These are phyloP conservation scores for Empidonax alnorum DNA, from an alignment of 2,113 vertebrate genomes.

Conservation along the genomic window DNA sequence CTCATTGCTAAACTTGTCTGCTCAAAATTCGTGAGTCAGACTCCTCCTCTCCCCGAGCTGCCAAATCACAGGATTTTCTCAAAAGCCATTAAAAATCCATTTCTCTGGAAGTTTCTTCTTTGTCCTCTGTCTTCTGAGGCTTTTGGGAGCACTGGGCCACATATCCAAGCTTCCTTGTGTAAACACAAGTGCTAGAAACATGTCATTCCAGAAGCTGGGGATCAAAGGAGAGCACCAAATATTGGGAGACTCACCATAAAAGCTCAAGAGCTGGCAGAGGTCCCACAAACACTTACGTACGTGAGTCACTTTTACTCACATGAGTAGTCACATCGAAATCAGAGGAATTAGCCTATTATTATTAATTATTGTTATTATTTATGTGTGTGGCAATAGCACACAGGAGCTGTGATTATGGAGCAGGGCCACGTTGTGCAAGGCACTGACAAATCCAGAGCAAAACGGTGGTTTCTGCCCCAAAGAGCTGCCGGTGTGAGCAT, in stretches of 20 bases:
- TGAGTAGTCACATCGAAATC: constrained; percentile 64
- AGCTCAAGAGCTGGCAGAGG: constrained; percentile 26
- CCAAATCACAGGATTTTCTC: constrained; percentile 17
- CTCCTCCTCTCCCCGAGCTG: neutral
- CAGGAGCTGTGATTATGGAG: neutral
- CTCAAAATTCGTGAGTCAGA: constrained; percentile 33
- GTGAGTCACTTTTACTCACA: constrained; percentile 65
- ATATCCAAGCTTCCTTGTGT: constrained; percentile 32
- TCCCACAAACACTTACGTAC: neutral
- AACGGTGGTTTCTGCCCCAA: constrained; percentile 47
- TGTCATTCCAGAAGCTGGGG: constrained; percentile 41
- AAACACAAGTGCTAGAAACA: constrained; percentile 41
- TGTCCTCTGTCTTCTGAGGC: constrained; percentile 1
- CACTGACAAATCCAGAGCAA: constrained; percentile 4
- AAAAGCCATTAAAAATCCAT: neutral
- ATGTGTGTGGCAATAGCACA: constrained; percentile 46
- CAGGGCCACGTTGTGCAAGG: constrained; percentile 27
- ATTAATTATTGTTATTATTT: constrained; percentile 70
- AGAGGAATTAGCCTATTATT: constrained; percentile 58
- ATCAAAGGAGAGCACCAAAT: constrained; percentile 64
- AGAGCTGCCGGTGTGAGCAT: neutral
- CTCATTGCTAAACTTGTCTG: neutral
- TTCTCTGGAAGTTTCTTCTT: constrained; percentile 2
- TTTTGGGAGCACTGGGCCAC: constrained; percentile 11
- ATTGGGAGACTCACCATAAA: constrained; percentile 59